Percentiles rank a stretch among this genome's conserved stretches.
phyloP scores from a whole-genome alignment of 2,888 invertebrate genomes.

The Phaonia tiefii region DNA sequence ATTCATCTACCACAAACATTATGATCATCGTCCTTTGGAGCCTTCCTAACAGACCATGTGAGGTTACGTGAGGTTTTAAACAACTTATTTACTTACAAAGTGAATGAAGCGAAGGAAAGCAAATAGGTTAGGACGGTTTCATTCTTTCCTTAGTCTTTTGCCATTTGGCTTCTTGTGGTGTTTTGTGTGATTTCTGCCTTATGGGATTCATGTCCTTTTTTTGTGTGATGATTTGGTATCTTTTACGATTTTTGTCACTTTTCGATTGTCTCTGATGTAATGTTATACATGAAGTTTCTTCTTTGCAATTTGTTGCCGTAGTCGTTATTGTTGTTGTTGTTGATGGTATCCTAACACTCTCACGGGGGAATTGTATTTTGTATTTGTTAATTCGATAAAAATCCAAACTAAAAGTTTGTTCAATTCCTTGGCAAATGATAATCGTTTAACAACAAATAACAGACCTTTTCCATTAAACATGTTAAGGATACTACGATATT shows the following conservation, averaged over 20 bases:
- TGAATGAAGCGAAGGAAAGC: not conserved
- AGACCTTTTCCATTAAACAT: not conserved
- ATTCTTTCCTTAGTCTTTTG: conserved; percentile 2
- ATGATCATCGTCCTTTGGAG: not conserved
- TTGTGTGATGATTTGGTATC: conserved; percentile 18
- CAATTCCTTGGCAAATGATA: conserved; percentile 23
- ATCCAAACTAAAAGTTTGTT: conserved; percentile 26
- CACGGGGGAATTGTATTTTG: conserved; percentile 33
- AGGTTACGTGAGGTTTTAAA: conserved; percentile 22
- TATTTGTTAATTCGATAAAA: conserved; percentile 18
- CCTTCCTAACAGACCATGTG: no score
- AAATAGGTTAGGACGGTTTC: conserved; percentile 16
- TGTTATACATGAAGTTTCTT: not conserved
- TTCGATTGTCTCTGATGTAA: conserved; percentile 34
- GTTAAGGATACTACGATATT: no score
- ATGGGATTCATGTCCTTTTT: conserved; percentile 1
- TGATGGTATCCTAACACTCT: not conserved
- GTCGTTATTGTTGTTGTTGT: not conserved
- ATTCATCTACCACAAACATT: not conserved
- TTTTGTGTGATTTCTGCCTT: conserved; percentile 21
- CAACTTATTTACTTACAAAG: conserved; percentile 23
- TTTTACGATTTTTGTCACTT: conserved; percentile 1
- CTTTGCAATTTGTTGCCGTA: conserved; percentile 8
- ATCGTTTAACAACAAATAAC: conserved; percentile 50
- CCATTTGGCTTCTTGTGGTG: conserved; percentile 35